Conservation (phyloP, 2,888 invertebrate species). For the Chironomus riparius region DNA sequence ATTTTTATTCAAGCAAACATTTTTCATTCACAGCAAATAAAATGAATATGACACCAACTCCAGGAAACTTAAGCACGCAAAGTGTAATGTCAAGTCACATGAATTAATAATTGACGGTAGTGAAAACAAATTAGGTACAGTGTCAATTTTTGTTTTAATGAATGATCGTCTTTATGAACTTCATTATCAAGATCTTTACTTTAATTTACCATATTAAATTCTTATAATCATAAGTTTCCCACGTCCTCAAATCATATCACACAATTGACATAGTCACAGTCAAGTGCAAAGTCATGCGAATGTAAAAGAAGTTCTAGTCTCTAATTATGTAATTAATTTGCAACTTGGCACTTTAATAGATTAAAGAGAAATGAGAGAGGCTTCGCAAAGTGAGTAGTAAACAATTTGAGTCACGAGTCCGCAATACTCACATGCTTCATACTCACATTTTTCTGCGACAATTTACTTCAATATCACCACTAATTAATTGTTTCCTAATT, state of each 20-base stretch:
- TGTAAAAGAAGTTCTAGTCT: background rate
- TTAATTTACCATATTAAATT: too few relatives aligned
- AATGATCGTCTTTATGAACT: too few relatives aligned
- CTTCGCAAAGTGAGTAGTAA: background rate
- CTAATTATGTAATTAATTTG: constrained; percentile 9
- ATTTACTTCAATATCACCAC: constrained; percentile 22
- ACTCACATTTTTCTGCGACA: constrained; percentile 2
- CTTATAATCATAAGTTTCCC: background rate
- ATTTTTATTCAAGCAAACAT: too few relatives aligned
- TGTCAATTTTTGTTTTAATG: too few relatives aligned
- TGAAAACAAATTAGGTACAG: too few relatives aligned
- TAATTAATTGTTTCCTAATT: constrained; percentile 25
- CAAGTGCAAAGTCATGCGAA: background rate
- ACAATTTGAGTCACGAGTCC: background rate
- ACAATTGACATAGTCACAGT: background rate
- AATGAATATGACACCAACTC: too few relatives aligned
- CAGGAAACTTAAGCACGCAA: too few relatives aligned
- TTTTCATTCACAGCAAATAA: too few relatives aligned
- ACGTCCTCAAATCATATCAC: background rate
- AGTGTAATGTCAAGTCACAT: too few relatives aligned
- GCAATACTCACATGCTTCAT: background rate
- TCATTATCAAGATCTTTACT: too few relatives aligned
- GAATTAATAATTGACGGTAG: too few relatives aligned
- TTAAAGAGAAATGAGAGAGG: background rate
- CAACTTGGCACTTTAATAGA: constrained; percentile 10